Conservation (phyloP, 2,888 invertebrate species). For the Steromphala cineraria region DNA sequence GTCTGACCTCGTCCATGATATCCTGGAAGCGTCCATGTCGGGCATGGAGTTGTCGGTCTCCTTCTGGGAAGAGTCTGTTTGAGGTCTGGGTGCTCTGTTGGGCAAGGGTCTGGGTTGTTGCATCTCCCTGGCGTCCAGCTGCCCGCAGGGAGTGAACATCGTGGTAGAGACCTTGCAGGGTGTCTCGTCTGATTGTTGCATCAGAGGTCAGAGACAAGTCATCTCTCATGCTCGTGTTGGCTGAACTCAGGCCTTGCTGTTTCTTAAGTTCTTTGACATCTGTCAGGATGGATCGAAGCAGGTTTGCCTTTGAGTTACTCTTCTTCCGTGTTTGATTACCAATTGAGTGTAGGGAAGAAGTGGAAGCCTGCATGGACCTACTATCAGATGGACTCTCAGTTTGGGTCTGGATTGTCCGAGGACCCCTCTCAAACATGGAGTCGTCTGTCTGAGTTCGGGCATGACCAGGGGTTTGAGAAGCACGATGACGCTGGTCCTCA, state of each 20-base stretch:
- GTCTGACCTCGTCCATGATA: conserved; percentile 59
- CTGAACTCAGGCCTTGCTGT: conserved; percentile 58
- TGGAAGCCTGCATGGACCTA: conserved; percentile 49
- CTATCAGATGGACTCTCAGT: conserved; percentile 42
- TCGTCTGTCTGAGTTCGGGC: conserved; percentile 60
- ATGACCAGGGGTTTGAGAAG: conserved; percentile 65
- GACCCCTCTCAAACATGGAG: conserved; percentile 22
- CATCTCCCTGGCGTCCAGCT: conserved; percentile 54
- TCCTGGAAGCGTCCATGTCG: conserved; percentile 58
- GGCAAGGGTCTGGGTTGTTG: conserved; percentile 57
- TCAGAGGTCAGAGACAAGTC: conserved; percentile 55
- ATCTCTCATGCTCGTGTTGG: conserved; percentile 46
- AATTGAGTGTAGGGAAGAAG: conserved; percentile 60
- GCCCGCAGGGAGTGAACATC: conserved; percentile 57
- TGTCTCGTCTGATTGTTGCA: conserved; percentile 56
- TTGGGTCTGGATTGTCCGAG: conserved; percentile 55
- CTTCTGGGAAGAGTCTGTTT: conserved; percentile 59
- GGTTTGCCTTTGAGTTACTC: conserved; percentile 55
- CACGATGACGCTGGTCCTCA: conserved; percentile 55
- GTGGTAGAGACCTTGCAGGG: conserved; percentile 52
- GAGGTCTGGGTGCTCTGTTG: conserved; percentile 66
- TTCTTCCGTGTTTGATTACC: conserved; percentile 61
- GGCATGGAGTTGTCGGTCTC: conserved; percentile 52
- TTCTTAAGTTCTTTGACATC: conserved; percentile 67
- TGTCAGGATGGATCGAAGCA: conserved; percentile 59